Conservation (phyloP, 1,140 invertebrate species). For the Bombus pyrosoma region DNA sequence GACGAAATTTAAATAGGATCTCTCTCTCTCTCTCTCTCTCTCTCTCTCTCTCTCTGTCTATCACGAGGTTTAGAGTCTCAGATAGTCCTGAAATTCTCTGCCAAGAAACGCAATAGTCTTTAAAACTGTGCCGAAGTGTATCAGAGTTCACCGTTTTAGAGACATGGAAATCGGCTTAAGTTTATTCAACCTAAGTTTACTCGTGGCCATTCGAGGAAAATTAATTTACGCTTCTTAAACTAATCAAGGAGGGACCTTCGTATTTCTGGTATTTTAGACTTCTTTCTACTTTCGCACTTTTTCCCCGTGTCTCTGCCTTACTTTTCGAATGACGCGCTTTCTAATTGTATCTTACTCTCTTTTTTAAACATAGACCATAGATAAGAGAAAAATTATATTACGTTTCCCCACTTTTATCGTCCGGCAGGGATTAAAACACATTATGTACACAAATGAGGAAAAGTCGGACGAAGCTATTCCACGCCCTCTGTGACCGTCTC, state of each 20-base stretch:
- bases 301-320: no score
- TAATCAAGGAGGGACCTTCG: neutral
- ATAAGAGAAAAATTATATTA: neutral
- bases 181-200: neutral
- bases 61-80: neutral
- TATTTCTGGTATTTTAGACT: neutral
- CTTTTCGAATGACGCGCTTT: neutral
- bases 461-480: neutral
- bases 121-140: neutral
- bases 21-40: no score
- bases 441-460: neutral
- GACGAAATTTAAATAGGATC: neutral
- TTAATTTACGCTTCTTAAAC: neutral
- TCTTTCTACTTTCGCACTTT: no score
- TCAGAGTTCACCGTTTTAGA: no score
- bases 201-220: neutral
- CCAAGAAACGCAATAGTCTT: neutral
- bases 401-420: neutral
- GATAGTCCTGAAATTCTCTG: neutral
- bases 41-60: no score
- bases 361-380: neutral
- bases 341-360: neutral
- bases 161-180: neutral
- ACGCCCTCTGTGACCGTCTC: neutral
- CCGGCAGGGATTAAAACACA: neutral